Evolutionary conservation across 2,888 invertebrate genomes (phyloP).

Genomic region (Copidosoma aretas): DNA sequence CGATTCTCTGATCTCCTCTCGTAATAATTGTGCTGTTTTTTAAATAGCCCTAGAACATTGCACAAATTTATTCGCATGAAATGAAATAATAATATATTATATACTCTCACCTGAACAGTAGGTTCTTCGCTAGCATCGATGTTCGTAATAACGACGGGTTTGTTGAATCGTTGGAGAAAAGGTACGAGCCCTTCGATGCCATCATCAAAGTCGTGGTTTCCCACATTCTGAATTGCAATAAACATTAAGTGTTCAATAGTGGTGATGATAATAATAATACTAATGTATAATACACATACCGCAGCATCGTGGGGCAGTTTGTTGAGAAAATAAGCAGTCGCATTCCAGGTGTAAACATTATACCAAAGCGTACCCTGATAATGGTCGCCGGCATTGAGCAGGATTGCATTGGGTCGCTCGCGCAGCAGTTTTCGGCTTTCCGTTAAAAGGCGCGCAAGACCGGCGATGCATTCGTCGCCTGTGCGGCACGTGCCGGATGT

Average conservation of each 20-base stretch:
- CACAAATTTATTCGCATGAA: neutral
- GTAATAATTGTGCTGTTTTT: slow-evolving; percentile 72
- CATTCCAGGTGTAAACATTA: slow-evolving; percentile 74
- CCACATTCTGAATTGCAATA: slow-evolving; percentile 70
- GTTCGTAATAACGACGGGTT: slow-evolving; percentile 78
- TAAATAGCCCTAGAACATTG: slow-evolving; percentile 64
- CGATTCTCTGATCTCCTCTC: slow-evolving; percentile 72
- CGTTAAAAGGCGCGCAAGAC: slow-evolving; percentile 71
- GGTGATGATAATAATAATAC: no score
- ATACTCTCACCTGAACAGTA: slow-evolving; percentile 58
- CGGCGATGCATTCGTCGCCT: slow-evolving; percentile 70
- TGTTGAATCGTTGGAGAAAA: slow-evolving; percentile 70
- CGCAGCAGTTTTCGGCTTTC: slow-evolving; percentile 62
- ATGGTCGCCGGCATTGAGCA: slow-evolving; percentile 84
- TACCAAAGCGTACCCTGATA: slow-evolving; percentile 88
- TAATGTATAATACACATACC: no score
- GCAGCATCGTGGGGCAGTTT: slow-evolving; percentile 77
- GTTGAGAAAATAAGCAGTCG: slow-evolving; percentile 79
- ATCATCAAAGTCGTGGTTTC: slow-evolving; percentile 88
- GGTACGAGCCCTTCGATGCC: slow-evolving; percentile 75
- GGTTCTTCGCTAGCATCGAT: slow-evolving; percentile 77
- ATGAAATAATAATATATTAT: no score
- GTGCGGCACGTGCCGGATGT: slow-evolving; percentile 66
- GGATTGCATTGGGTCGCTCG: slow-evolving; percentile 68
- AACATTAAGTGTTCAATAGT: neutral